Base-by-base conservation (phyloP, 2,113 vertebrate genomes). In the Balaeniceps rex region DNA sequence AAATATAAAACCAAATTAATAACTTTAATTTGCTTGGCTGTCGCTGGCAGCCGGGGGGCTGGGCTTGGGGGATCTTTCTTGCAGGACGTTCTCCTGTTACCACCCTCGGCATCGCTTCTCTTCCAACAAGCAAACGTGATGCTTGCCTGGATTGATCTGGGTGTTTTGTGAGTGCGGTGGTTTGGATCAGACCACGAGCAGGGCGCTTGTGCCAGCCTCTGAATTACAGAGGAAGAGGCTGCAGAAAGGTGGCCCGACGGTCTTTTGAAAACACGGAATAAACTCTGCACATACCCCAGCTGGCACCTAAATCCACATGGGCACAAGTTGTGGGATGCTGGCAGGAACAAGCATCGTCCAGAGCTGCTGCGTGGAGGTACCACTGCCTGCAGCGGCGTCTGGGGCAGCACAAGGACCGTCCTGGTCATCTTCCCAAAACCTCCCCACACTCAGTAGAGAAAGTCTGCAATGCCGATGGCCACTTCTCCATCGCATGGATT, bases 81-180 rank as follows among this genome's bases (percentile, higher is more conserved):
- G 36, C 26, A 64, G 88, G 74, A 61, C 6, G 7, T 47, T 81
- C 16, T 81, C 26, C 21, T 46, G 12, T 69, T 54, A n/a, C 14
- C 60, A 17, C 36, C 24, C 72, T 26, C 0, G 3, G 65, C 49
- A 34, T 61, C 1, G 2, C 18, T 81, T 34, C 25, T 60, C 17
- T 81, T 44, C 71, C 31, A 57, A 0, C 2, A 4, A 49, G 26
- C 57, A 18, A 33, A 58, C 3, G 7, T 1, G 44, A 15, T 3
- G 2, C 29, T 46, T 17, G n/a, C 18, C 23, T 3, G 40, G 21
- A 34, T 26, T 25, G 19, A 14, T n/a, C 19, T 0, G 0, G 51
- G 7, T 26, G 22, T 55, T 85, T 22, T 1, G 7, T 11, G 54
- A 12, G 19, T 1, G 22, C 1, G 1, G 0, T 0, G 34, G 25